Percentiles rank a stretch among this genome's conserved stretches.
Evolutionary conservation across 2,113 vertebrate species (phyloP).

Genomic region (Corythoichthys haematopterus): DNA sequence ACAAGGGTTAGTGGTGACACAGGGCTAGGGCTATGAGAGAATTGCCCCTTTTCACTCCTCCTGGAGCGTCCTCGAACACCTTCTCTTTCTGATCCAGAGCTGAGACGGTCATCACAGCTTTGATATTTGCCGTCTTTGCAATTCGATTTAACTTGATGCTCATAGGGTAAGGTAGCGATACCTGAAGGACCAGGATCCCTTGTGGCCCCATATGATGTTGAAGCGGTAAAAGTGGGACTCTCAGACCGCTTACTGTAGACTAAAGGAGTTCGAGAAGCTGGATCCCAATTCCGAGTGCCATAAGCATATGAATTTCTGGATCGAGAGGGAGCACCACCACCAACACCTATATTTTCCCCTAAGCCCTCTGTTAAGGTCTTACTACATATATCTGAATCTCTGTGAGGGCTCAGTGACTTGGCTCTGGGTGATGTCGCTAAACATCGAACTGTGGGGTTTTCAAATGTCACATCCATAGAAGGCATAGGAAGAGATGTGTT

Average conservation of each 20-base stretch:
- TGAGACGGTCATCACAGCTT: constrained; percentile 10
- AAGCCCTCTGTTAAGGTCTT: constrained; percentile 43
- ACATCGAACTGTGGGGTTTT: constrained; percentile 27
- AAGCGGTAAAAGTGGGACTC: constrained; percentile 27
- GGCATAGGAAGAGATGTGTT: constrained; percentile 61
- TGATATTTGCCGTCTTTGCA: constrained; percentile 34
- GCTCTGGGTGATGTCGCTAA: constrained; percentile 25
- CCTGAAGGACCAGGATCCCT: constrained; percentile 45
- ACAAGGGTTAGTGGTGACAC: constrained; percentile 65
- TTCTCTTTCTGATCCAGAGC: constrained; percentile 63
- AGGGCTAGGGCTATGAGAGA: constrained; percentile 62
- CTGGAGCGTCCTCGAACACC: constrained; percentile 64
- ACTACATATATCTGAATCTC: constrained; percentile 16
- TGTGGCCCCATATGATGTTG: constrained; percentile 16
- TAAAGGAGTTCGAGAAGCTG: constrained; percentile 24
- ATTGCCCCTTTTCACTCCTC: constrained; percentile 70
- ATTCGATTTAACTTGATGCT: constrained; percentile 46
- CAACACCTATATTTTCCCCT: constrained; percentile 20
- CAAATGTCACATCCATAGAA: constrained; percentile 37
- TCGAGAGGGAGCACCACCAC: constrained; percentile 11
- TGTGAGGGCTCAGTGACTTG: constrained; percentile 35
- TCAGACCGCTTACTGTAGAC: constrained; percentile 20
- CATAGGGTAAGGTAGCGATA: constrained; percentile 56
- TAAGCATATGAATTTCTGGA: constrained; percentile 38
- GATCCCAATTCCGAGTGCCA: constrained; percentile 34